Conservation (phyloP, 2,888 invertebrate species). For the Aleiodes leptofemur region DNA sequence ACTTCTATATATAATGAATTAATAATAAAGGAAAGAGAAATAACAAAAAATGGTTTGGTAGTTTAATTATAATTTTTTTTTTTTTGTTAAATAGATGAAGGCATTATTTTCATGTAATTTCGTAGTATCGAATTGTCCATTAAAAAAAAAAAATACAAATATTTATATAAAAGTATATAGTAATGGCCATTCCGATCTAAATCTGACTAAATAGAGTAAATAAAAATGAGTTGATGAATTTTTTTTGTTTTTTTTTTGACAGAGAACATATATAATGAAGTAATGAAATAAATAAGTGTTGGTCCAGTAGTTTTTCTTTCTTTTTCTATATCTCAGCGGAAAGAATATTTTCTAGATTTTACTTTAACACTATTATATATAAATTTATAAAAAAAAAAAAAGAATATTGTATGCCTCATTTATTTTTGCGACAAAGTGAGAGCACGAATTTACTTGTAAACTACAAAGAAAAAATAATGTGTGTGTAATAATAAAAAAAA, state of each 20-base stretch:
- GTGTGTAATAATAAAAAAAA: slow-evolving; percentile 48
- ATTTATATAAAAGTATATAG: slow-evolving; percentile 33
- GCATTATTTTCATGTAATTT: slow-evolving; percentile 17
- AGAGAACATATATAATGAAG: neutral
- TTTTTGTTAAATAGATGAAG: neutral
- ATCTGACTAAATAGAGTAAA: slow-evolving; percentile 1
- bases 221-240: slow-evolving; percentile 16
- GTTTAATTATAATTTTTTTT: slow-evolving; percentile 40
- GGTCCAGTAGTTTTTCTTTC: slow-evolving; percentile 40
- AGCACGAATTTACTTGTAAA: slow-evolving; percentile 51
- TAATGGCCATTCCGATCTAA: slow-evolving; percentile 12
- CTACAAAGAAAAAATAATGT: slow-evolving; percentile 32
- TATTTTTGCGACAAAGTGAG: slow-evolving; percentile 51
- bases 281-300: slow-evolving; percentile 7
- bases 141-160: slow-evolving; percentile 32
- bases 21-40: slow-evolving; percentile 46
- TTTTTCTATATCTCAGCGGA: slow-evolving; percentile 44
- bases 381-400: slow-evolving; percentile 38
- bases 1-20: slow-evolving; percentile 46
- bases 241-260: slow-evolving; percentile 1
- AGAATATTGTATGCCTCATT: slow-evolving; percentile 49
- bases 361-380: slow-evolving; percentile 37
- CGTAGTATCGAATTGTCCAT: slow-evolving; percentile 8
- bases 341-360: slow-evolving; percentile 33
- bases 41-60: slow-evolving; percentile 34